Evolutionary conservation across 2,888 invertebrate genomes (phyloP).

Genomic region (Caenorhabditis sinica): DNA sequence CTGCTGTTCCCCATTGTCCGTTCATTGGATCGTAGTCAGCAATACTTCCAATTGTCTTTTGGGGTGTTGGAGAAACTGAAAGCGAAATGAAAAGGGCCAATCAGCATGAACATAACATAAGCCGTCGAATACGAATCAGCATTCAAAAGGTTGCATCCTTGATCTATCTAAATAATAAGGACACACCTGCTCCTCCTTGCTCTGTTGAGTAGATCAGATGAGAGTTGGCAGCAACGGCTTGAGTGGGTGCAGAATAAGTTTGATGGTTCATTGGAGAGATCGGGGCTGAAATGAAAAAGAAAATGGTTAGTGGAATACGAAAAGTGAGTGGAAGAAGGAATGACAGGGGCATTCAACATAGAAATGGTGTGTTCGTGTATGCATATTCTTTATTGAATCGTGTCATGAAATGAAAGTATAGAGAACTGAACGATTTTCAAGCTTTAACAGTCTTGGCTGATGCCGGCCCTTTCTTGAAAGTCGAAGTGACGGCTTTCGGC

Average conservation of each 20-base stretch:
- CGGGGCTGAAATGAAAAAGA: slow-evolving; percentile 26
- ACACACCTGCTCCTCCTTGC: slow-evolving; percentile 69
- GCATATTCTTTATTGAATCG: slow-evolving; percentile 21
- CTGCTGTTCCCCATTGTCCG: slow-evolving; percentile 90
- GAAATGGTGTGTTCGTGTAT: not conserved
- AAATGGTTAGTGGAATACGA: slow-evolving; percentile 30
- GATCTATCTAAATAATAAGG: not conserved
- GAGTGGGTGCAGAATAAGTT: slow-evolving; percentile 51
- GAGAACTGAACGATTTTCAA: slow-evolving; percentile 4
- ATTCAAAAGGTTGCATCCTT: not conserved
- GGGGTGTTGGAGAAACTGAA: slow-evolving; percentile 58
- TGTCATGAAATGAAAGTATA: slow-evolving; percentile 6
- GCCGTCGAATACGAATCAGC: not conserved
- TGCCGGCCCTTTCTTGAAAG: slow-evolving; percentile 33
- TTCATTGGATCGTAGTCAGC: slow-evolving; percentile 92
- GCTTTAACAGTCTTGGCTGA: slow-evolving; percentile 19
- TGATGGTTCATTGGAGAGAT: slow-evolving; percentile 50
- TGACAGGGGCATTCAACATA: not conserved
- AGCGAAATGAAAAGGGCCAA: slow-evolving; percentile 20
- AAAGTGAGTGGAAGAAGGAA: slow-evolving; percentile 17
- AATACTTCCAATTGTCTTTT: slow-evolving; percentile 81
- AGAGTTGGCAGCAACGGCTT: slow-evolving; percentile 50
- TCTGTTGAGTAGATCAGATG: slow-evolving; percentile 64
- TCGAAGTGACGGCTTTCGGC: slow-evolving; percentile 30
- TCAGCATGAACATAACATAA: slow-evolving; percentile 27